These are phyloP conservation scores for Lytechinus pictus DNA, from an alignment of 35 echinoderm and acorn worm species.

Conservation along the genomic window DNA sequence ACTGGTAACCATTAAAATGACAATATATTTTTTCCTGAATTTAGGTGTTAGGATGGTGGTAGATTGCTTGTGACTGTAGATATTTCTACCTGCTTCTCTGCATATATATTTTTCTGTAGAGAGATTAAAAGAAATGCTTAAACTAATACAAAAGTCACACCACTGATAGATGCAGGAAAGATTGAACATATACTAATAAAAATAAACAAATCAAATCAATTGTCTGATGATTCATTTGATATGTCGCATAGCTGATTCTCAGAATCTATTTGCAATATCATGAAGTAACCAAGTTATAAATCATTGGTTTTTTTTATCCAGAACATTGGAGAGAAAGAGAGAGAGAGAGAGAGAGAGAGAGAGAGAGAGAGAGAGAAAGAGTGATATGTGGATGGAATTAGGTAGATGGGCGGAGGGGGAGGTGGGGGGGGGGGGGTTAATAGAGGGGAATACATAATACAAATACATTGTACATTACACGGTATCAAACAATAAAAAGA, in stretches of 20 bases:
- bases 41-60: background rate
- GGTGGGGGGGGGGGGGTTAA: no score
- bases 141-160: background rate
- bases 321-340: background rate
- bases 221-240: no score
- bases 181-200: no score
- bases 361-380: no score
- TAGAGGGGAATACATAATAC: background rate
- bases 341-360: no score
- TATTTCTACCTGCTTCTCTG: no score
- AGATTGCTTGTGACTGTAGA: background rate
- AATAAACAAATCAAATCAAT: no score
- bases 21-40: background rate
- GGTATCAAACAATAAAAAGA: background rate
- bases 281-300: background rate
- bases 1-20: background rate
- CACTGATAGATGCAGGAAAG: no score
- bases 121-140: background rate
- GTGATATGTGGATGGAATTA: no score
- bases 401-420: no score
- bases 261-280: background rate
- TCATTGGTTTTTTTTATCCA: background rate
- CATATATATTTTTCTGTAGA: no score
- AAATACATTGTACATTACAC: background rate
- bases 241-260: no score